A percentile compares a stretch with the other conserved stretches of the same genome.
These are phyloP conservation scores for Andinoacara biseriatus DNA, from an alignment of 2,113 vertebrate species.

Conservation along the genomic window DNA sequence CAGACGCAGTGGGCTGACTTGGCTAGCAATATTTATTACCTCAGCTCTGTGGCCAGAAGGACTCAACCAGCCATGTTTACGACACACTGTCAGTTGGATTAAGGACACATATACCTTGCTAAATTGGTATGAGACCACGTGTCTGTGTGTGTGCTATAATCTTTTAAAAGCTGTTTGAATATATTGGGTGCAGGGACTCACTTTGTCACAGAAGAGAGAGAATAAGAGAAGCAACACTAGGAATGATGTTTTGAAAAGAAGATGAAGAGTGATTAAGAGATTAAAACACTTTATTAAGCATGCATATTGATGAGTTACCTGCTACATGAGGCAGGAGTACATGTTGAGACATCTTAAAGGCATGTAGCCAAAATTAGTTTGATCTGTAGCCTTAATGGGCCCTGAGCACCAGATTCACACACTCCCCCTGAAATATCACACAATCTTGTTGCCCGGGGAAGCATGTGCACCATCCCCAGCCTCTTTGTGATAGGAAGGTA, in stretches of 20 bases:
- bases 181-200: conserved; percentile 5
- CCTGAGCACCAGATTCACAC: conserved; percentile 52
- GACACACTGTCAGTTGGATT: conserved; percentile 59
- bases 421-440: conserved; percentile 61
- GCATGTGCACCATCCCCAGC: conserved; percentile 41
- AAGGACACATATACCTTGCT: conserved; percentile 62
- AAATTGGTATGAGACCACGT: conserved; percentile 52
- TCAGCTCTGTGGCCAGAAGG: conserved; percentile 61
- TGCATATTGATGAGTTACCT: conserved; percentile 45
- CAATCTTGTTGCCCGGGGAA: conserved; percentile 42
- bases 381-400: conserved; percentile 50
- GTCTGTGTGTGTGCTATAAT: conserved; percentile 32
- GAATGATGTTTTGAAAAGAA: conserved; percentile 32
- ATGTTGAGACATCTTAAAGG: conserved; percentile 40
- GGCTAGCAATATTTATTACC: conserved; percentile 59
- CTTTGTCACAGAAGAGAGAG: neutral
- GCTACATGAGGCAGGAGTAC: conserved; percentile 10
- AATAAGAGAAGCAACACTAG: conserved; percentile 3
- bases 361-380: conserved; percentile 47
- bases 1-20: conserved; percentile 51
- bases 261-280: conserved; percentile 23
- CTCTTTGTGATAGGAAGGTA: conserved; percentile 30
- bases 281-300: conserved; percentile 42
- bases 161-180: conserved; percentile 55
- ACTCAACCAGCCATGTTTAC: conserved; percentile 58